These are phyloP conservation scores for Tipula lateralis DNA, from an alignment of 2,888 invertebrate genomes.

Conservation along the genomic window DNA sequence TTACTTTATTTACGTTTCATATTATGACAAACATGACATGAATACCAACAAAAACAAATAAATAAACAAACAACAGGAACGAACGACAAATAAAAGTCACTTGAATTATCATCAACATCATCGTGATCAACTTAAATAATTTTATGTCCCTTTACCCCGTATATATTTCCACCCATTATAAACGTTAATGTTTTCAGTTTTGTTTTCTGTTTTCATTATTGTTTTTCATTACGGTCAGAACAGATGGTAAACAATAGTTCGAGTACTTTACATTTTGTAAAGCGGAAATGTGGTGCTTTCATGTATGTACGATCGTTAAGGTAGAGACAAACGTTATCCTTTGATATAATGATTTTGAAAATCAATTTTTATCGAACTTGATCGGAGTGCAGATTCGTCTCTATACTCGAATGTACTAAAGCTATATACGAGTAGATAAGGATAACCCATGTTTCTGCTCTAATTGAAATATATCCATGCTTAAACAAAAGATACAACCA, in stretches of 20 bases:
- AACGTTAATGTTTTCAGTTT: not conserved
- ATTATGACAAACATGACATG: constrained; percentile 24
- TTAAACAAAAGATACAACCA: not conserved
- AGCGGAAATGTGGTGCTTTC: not conserved
- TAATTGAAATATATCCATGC: not conserved
- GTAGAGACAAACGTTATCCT: not conserved
- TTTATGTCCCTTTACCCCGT: not conserved
- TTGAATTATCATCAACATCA: constrained; percentile 11
- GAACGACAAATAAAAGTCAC: constrained; percentile 3
- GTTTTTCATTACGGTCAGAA: not conserved
- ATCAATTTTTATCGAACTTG: not conserved
- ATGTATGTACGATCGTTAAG: not conserved
- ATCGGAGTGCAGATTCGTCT: not conserved
- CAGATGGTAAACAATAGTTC: constrained; percentile 6
- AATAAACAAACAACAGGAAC: not conserved
- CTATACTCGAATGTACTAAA: too few relatives aligned
- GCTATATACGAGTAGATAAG: too few relatives aligned
- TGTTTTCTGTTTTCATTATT: not conserved
- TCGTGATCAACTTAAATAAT: constrained; percentile 20
- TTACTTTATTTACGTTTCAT: not conserved
- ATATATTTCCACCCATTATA: not conserved
- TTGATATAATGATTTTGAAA: not conserved
- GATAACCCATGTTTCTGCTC: too few relatives aligned
- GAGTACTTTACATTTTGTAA: not conserved
- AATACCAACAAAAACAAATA: not conserved